A percentile compares a stretch with the other conserved stretches of the same genome.
Evolutionary conservation across 2,797 vertebrate genomes (phyloP).

Genomic region (Bradypodion pumilum): DNA sequence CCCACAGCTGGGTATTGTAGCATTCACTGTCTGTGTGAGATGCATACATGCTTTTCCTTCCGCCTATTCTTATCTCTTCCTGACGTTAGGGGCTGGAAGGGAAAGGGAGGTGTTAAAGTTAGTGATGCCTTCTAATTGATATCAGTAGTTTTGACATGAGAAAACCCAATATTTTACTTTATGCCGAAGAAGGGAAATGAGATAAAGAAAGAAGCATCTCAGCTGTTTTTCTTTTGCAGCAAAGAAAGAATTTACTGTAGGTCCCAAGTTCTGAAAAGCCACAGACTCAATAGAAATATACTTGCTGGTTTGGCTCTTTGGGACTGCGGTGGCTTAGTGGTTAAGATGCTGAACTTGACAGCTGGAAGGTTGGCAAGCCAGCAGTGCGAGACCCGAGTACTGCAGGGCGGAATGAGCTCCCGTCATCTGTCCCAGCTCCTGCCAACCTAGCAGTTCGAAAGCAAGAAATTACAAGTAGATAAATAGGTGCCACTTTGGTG

Average conservation of each 20-base stretch:
- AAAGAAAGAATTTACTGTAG: not conserved
- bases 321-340: no score
- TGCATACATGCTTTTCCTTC: conserved; percentile 33
- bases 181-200: not conserved
- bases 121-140: not conserved
- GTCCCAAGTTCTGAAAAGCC: not conserved
- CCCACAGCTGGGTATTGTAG: conserved; percentile 39
- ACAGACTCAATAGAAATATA: not conserved
- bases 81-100: conserved; percentile 24
- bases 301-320: not conserved
- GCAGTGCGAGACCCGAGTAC: no score
- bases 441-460: no score
- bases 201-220: accelerated
- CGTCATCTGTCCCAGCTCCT: no score
- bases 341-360: no score
- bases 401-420: no score
- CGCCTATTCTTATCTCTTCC: conserved; percentile 27
- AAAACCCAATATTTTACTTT: not conserved
- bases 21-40: conserved; percentile 11
- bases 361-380: no score
- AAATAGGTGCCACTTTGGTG: no score
- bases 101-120: not conserved
- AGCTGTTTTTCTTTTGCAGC: not conserved
- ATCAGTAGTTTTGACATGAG: conserved; percentile 7
- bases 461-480: no score